A percentile compares a stretch with the other conserved stretches of the same genome.
Evolutionary conservation across 2,888 invertebrate genomes (phyloP).

Genomic region (Apotomis turbidana): DNA sequence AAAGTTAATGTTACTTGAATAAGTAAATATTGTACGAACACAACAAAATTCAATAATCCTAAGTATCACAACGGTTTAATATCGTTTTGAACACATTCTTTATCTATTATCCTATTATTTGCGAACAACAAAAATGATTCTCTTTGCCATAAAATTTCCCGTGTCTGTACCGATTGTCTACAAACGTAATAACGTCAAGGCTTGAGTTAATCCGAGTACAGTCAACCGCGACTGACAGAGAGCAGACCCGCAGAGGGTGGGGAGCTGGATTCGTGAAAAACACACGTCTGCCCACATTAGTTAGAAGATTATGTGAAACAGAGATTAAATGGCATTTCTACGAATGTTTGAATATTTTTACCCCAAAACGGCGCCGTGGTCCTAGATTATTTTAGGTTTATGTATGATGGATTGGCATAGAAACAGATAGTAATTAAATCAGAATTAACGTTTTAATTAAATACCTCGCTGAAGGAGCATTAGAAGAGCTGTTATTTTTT

Average conservation of each 20-base stretch:
- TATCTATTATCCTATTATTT: not conserved
- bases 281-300: conserved; percentile 26
- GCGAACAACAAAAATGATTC: not conserved
- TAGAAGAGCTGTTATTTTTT: no score
- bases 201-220: conserved; percentile 66
- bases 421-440: no score
- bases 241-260: conserved; percentile 53
- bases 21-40: no score
- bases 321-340: not conserved
- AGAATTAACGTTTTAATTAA: no score
- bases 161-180: conserved; percentile 29
- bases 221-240: conserved; percentile 69
- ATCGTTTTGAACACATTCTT: not conserved
- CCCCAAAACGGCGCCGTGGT: no score
- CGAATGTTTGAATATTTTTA: no score
- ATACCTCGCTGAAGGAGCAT: no score
- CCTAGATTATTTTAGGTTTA: no score
- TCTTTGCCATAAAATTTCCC: not conserved
- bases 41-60: not conserved
- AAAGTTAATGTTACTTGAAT: not conserved
- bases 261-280: conserved; percentile 21
- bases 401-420: no score
- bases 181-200: conserved; percentile 48
- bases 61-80: not conserved
- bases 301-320: conserved; percentile 20